Conservation (phyloP, 35 echinoderm and acorn worm genomes). For the Apostichopus californicus region DNA sequence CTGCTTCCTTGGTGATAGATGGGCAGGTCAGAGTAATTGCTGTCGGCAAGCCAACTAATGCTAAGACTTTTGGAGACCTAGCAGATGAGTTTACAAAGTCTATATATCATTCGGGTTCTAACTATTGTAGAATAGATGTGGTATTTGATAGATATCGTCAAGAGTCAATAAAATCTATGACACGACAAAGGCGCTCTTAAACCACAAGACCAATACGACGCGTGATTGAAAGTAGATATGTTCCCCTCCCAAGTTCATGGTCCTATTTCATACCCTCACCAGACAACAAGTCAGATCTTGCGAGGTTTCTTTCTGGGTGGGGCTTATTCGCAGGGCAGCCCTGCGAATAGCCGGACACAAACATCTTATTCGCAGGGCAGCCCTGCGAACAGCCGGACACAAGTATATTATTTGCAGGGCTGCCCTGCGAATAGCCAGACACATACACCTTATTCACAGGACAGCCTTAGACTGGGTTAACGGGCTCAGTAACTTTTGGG, state of each 20-base stretch:
- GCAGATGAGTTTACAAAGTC: conserved; percentile 17
- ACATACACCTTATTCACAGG: no score
- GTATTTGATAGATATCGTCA: conserved; percentile 71
- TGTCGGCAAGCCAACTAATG: conserved; percentile 16
- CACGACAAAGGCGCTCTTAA: conserved; percentile 43
- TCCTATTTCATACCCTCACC: conserved; percentile 33
- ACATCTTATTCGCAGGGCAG: no score
- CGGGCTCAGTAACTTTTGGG: no score
- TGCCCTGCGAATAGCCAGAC: no score
- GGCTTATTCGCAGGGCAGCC: no score
- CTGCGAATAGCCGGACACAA: no score
- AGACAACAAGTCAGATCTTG: conserved; percentile 62
- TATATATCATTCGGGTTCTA: conserved; percentile 32
- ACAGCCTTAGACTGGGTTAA: no score
- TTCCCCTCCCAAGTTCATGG: conserved; percentile 63
- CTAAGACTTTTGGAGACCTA: conserved; percentile 34
- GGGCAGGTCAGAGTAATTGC: conserved; percentile 19
- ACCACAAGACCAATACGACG: conserved; percentile 39
- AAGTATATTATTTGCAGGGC: no score
- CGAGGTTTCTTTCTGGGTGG: background rate
- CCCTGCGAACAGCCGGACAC: no score
- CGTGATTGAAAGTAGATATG: conserved; percentile 46
- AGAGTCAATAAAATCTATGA: conserved; percentile 56
- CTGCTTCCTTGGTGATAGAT: conserved; percentile 54
- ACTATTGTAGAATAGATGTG: conserved; percentile 53